Evolutionary conservation across 2,797 vertebrate genomes (phyloP), one percentile per base, ranked within the genome.

Genomic region (Sebastiscus albofasciatus): DNA sequence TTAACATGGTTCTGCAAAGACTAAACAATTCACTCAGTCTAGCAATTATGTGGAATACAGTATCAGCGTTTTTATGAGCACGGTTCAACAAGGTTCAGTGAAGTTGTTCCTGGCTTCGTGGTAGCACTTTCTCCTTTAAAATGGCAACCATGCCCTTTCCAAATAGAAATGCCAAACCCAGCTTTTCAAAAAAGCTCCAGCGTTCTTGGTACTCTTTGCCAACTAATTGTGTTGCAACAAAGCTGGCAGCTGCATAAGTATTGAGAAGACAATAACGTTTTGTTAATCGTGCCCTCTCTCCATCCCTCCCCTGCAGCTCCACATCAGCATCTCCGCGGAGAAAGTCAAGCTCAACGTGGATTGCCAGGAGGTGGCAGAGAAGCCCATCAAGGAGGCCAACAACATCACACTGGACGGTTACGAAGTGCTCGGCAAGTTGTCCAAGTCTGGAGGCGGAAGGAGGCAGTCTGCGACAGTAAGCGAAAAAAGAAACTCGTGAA

Each of bases 381-480:
- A 98, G 92, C 95, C 96, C 79, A 97, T 99, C 89, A 98, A 98
- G 82, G 97, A 96, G 88, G 96, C 97, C 94, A 97, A 94, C 78
- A 99, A 99, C 94, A 96, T 99, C 91, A 96, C 98, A 34, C 94
- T 96, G 62, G 97, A 99, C 62, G 99, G 98, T 82, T 96, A 96
- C 80, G 98, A 99, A 96, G 97, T 99, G 84, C 97, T 99, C 88
- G 99, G 99, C 87, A 99, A 98, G 91, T 94, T 99, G 90, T 89
- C 95, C 80, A 96, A 94, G 84, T 88, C 95, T 76, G 93, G 91
- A 84, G 95, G 95, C 39, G 92, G 94, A 72, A 98, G 93, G 94
- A 97, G 96, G 7, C 97, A 96, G 93, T 97, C 98, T 86, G 97
- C 98, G 60, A 96, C 99, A 78, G 99, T 99, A 95, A 97, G 97